Evolutionary conservation across 2,113 vertebrate genomes (phyloP).

Genomic region (Bufo bufo): DNA sequence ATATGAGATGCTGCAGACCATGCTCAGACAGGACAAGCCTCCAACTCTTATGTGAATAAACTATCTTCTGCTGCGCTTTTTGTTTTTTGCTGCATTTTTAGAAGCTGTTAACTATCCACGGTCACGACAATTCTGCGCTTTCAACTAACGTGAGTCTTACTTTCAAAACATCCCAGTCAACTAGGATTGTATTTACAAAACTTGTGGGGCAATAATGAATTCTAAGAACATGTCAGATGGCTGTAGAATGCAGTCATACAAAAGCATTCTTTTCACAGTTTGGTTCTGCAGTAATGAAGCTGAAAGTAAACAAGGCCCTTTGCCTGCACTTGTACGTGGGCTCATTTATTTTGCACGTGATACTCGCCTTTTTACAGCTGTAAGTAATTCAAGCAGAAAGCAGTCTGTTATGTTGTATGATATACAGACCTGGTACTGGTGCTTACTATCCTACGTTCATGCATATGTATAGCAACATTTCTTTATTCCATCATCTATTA

Average conservation of each 20-base stretch:
- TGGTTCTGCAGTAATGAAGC: constrained; percentile 47
- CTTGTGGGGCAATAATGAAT: not conserved
- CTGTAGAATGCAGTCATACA: constrained; percentile 38
- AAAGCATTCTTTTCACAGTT: constrained; percentile 44
- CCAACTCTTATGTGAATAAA: constrained; percentile 26
- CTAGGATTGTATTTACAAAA: constrained; percentile 41
- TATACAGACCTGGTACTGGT: not conserved
- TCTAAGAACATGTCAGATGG: constrained; percentile 36
- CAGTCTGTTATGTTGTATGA: not conserved
- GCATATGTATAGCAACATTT: not conserved
- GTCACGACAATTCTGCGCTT: constrained; percentile 24
- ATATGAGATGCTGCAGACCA: not conserved
- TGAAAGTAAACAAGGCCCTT: constrained; percentile 24
- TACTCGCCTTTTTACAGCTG: constrained; percentile 9
- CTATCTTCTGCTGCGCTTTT: constrained; percentile 24
- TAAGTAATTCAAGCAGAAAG: not conserved
- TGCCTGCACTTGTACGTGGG: constrained; percentile 25
- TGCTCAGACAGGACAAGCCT: constrained; percentile 27
- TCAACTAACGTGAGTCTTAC: constrained; percentile 4
- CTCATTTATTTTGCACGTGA: constrained; percentile 10
- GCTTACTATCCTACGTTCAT: not conserved
- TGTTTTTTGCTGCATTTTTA: constrained; percentile 22
- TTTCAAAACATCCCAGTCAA: not conserved
- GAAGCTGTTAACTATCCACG: constrained; percentile 23
- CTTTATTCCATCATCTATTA: not conserved